These are phyloP conservation scores for Gorsachius goisagi DNA, from an alignment of 2,113 vertebrate genomes.

Conservation along the genomic window DNA sequence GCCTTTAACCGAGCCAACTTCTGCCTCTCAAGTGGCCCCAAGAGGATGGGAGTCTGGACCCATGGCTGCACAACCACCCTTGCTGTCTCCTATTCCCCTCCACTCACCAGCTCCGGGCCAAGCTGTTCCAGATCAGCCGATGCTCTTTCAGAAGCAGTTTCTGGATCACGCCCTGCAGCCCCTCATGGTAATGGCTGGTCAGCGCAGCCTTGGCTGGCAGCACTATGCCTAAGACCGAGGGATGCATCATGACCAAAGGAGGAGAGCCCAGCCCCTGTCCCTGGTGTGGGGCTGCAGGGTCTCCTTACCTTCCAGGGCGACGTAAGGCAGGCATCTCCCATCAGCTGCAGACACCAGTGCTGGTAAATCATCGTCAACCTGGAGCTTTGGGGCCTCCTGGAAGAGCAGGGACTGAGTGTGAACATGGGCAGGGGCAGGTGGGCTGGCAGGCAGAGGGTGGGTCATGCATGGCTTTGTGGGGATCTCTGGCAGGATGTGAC, in stretches of 20 bases:
- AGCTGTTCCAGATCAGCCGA: conserved; percentile 84
- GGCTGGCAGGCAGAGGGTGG: not conserved
- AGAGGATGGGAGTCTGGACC: not conserved
- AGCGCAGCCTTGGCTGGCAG: conserved; percentile 74
- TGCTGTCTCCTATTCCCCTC: not conserved
- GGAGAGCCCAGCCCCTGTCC: not conserved
- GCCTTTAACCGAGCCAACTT: not conserved
- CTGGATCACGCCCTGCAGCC: conserved; percentile 84
- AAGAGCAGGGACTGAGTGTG: not conserved
- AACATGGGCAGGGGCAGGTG: rapidly evolving
- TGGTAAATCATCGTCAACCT: conserved; percentile 72
- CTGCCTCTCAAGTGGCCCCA: not conserved
- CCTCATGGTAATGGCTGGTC: conserved; percentile 78
- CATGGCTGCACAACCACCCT: not conserved
- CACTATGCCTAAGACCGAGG: conserved; percentile 73
- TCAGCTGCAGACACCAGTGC: conserved; percentile 74
- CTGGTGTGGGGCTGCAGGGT: rapidly evolving
- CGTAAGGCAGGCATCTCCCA: conserved; percentile 81
- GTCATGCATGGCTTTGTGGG: not conserved
- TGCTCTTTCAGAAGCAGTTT: conserved; percentile 83
- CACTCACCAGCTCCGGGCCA: conserved; percentile 81
- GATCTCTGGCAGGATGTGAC: not conserved
- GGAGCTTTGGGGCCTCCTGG: conserved; percentile 82
- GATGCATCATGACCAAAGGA: rapidly evolving
- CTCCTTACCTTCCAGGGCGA: conserved; percentile 83